Evolutionary conservation across 2,888 invertebrate genomes (phyloP).

Genomic region (Amaurobius ferox): DNA sequence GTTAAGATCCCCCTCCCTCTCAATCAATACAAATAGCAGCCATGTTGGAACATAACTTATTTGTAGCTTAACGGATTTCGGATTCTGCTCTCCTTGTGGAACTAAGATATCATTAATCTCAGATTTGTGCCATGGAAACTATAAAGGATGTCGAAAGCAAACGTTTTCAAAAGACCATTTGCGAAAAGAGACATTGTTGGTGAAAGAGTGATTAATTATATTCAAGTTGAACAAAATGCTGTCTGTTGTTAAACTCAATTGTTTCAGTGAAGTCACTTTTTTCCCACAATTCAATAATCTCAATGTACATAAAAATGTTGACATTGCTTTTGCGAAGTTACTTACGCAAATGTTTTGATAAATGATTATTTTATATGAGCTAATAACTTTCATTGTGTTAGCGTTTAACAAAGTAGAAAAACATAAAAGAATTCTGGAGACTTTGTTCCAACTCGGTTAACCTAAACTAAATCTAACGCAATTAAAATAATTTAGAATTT

Average conservation of each 20-base stretch:
- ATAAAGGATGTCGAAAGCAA: slow-evolving; percentile 59
- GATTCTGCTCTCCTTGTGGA: slow-evolving; percentile 8
- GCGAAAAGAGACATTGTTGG: slow-evolving; percentile 36
- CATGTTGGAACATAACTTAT: not conserved
- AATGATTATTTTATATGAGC: no score
- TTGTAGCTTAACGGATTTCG: slow-evolving; percentile 6
- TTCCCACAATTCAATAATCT: no score
- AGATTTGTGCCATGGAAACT: slow-evolving; percentile 34
- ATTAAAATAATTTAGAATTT: no score
- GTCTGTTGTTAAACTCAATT: slow-evolving; percentile 9
- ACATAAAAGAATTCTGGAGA: no score
- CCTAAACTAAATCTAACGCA: no score
- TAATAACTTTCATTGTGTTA: no score
- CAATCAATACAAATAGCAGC: not conserved
- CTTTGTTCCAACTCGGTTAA: no score
- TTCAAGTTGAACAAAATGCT: slow-evolving; percentile 7
- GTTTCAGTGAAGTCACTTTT: not conserved
- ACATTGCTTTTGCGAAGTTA: no score
- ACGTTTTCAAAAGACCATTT: slow-evolving; percentile 53
- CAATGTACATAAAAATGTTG: no score
- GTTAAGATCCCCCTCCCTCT: not conserved
- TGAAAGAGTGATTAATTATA: slow-evolving; percentile 42
- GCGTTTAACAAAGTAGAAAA: no score
- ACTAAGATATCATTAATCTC: slow-evolving; percentile 51
- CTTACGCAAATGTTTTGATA: no score